Percentiles rank a stretch among this genome's conserved stretches.
Conservation (phyloP, 35 echinoderm and acorn worm species). For the Ophioderma brevispina region DNA sequence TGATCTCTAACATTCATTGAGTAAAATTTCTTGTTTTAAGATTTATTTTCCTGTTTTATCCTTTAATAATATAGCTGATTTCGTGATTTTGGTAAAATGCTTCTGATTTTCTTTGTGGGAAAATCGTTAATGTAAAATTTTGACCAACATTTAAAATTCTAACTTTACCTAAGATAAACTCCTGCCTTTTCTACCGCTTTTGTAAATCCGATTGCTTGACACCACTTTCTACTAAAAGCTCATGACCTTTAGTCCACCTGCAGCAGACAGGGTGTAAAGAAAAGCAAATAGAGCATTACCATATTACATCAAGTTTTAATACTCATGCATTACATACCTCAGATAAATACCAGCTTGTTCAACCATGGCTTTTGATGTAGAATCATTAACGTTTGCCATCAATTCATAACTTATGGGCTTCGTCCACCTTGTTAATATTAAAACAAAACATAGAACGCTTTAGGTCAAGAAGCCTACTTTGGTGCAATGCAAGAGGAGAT, state of each 20-base stretch:
- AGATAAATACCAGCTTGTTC: constrained; percentile 28
- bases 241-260: constrained; percentile 58
- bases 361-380: constrained; percentile 46
- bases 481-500: too few species aligned
- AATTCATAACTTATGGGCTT: too few species aligned
- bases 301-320: not conserved
- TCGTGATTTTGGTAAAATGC: too few species aligned
- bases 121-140: not conserved
- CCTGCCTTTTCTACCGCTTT: constrained; percentile 41
- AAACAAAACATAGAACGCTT: too few species aligned
- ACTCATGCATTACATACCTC: constrained; percentile 17
- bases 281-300: constrained; percentile 19
- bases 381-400: constrained; percentile 16
- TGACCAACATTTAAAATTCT: too few species aligned
- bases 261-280: not conserved
- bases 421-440: constrained; percentile 77
- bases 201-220: constrained; percentile 22
- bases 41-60: too few species aligned
- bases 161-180: constrained; percentile 27
- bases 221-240: constrained; percentile 19
- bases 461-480: too few species aligned
- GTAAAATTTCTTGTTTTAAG: too few species aligned
- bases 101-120: too few species aligned
- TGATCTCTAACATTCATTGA: too few species aligned
- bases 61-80: too few species aligned